Percentiles rank a stretch among this genome's conserved stretches.
These are phyloP conservation scores for Phalacrocorax carbo DNA, from an alignment of 2,113 vertebrate species.

Conservation along the genomic window DNA sequence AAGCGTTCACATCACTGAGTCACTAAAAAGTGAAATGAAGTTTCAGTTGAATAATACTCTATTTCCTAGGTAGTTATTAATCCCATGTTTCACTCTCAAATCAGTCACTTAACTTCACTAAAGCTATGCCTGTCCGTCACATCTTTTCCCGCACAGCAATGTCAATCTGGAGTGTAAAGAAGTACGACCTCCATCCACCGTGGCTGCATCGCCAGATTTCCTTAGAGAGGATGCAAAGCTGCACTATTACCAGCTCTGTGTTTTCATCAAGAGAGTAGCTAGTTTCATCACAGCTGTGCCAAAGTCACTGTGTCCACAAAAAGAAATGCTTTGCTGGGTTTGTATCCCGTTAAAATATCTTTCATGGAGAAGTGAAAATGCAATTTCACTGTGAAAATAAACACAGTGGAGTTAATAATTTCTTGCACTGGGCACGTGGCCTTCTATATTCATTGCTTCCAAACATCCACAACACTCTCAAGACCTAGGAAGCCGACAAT, in stretches of 20 bases:
- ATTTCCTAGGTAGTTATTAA: background rate
- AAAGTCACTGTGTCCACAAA: background rate
- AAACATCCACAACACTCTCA: background rate
- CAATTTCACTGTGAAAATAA: slow-evolving; percentile 27
- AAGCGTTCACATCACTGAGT: background rate
- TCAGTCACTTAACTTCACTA: rapidly evolving
- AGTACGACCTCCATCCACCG: background rate
- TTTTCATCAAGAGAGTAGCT: background rate
- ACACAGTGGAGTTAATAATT: slow-evolving; percentile 10
- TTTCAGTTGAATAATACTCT: background rate
- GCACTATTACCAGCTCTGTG: background rate
- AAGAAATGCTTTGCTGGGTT: background rate
- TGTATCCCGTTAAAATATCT: background rate
- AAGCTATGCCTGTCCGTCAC: rapidly evolving
- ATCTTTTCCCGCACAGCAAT: background rate
- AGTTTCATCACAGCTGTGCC: background rate
- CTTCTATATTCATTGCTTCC: background rate
- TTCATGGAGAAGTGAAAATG: background rate
- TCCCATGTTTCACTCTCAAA: background rate
- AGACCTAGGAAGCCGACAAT: background rate
- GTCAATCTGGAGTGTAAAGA: background rate
- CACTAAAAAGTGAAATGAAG: background rate
- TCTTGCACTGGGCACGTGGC: background rate
- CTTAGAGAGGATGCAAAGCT: background rate
- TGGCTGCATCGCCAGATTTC: background rate